Base-by-base conservation (phyloP, 2,797 vertebrate genomes). In the Acomys russatus region DNA sequence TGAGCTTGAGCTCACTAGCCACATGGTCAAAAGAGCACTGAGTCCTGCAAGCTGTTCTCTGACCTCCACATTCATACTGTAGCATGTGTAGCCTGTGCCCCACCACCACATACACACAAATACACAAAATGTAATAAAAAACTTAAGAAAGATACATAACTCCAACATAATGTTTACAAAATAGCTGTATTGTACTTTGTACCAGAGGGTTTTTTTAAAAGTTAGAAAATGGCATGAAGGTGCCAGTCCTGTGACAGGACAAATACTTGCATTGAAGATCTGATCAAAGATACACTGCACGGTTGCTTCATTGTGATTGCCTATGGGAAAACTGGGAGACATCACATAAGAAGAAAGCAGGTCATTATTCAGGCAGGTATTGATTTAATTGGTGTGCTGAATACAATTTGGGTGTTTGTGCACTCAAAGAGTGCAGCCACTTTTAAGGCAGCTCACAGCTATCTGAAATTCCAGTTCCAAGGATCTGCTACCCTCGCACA, bases 161-260 rank as follows among this genome's bases (percentile, higher is more conserved):
- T 92, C 54, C 79, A 93, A 63, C 84, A 85, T 96, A 95, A 80
- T 86, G n/a, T 35, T 71, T 87, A 44, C 35, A 90, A 94, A 94
- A 83, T 71, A 56, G 66, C 66, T 87, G 4, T 51, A 49, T 73
- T 11, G 18, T 23, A 28, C 23, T 70, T 82, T 54, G 61, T 92
- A 54, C 35, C 68, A 8, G 56, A 33, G 18, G 74, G 4, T 68
- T 95, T 94, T 87, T 85, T 77, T 11, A 64, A 92, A 94, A 78
- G 35, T 82, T 56, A 92, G 64, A 87, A 86, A 89, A 71, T 2
- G 7, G 9, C 44, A 35, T 88, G 66, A 82, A 85, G 17, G 90
- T 90, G 56, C 25, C 77, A 76, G 28, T 77, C 85, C 68, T 84
- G 76, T 90, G 59, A 11, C 20, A 76, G 51, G 74, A 80, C 71